These are phyloP conservation scores for Callyntrura guangdongensis DNA, from an alignment of 2,888 invertebrate genomes.

Conservation along the genomic window DNA sequence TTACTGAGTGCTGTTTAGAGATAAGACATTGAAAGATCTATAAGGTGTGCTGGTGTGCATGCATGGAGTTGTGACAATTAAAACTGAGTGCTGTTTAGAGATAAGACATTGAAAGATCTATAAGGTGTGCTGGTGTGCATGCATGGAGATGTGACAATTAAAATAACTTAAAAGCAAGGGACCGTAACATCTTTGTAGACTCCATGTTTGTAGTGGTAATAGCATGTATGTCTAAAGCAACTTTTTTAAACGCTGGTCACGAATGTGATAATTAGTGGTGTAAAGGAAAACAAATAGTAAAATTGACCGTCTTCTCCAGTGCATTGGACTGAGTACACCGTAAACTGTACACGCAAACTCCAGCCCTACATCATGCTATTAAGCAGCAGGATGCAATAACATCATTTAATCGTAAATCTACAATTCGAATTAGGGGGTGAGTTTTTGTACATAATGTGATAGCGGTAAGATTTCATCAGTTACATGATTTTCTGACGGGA, in stretches of 20 bases:
- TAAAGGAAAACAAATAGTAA: conserved; percentile 39
- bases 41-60: neutral
- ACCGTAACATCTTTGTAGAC: conserved; percentile 49
- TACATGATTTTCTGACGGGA: neutral
- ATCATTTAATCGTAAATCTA: conserved; percentile 3
- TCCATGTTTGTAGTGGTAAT: neutral
- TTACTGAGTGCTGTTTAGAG: neutral
- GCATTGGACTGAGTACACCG: neutral
- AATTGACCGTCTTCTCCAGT: neutral
- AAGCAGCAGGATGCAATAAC: neutral
- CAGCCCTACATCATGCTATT: no score
- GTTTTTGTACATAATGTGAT: neutral
- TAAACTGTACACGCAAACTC: no score
- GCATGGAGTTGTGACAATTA: conserved; percentile 15
- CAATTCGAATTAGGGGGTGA: conserved; percentile 26
- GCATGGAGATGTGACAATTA: conserved; percentile 40
- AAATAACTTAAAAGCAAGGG: conserved; percentile 45
- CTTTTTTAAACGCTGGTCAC: conserved; percentile 49
- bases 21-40: neutral
- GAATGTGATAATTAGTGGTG: conserved; percentile 48
- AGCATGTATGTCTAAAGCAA: conserved; percentile 7
- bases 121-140: neutral
- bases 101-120: neutral
- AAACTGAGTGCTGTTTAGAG: neutral
- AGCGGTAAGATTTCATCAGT: conserved; percentile 2